A percentile compares a stretch with the other conserved stretches of the same genome.
phyloP scores from a whole-genome alignment of 2,888 invertebrate genomes.

The Antheraea assamensis region DNA sequence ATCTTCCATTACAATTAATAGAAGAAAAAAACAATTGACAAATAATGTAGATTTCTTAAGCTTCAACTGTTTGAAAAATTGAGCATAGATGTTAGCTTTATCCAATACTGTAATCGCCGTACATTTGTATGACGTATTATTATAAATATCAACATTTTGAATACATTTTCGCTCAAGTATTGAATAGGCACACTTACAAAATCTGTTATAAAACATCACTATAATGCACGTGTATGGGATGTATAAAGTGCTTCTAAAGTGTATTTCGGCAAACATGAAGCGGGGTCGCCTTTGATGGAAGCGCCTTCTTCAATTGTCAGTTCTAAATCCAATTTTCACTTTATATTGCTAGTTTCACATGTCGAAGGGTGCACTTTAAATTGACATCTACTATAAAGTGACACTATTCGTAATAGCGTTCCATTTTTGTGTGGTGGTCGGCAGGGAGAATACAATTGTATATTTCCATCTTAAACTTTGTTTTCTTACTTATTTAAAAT shows the following conservation, averaged over 20 bases:
- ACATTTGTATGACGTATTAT: no score
- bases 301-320: conserved; percentile 78
- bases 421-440: conserved; percentile 33
- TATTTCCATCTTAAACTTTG: neutral
- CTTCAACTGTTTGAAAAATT: no score
- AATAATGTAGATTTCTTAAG: no score
- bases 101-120: no score
- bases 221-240: conserved; percentile 43
- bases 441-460: neutral
- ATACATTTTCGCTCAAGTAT: neutral
- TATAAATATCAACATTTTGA: no score
- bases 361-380: conserved; percentile 57
- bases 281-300: conserved; percentile 76
- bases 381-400: conserved; percentile 22
- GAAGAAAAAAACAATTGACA: no score
- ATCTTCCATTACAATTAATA: no score
- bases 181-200: conserved; percentile 5
- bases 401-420: conserved; percentile 22
- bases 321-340: conserved; percentile 81
- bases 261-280: conserved; percentile 72
- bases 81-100: no score
- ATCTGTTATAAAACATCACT: conserved; percentile 26
- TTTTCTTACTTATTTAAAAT: neutral
- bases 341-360: conserved; percentile 73
- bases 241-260: conserved; percentile 64